These are phyloP conservation scores for Epirrita christyi DNA, from an alignment of 2,888 invertebrate species.

Conservation along the genomic window DNA sequence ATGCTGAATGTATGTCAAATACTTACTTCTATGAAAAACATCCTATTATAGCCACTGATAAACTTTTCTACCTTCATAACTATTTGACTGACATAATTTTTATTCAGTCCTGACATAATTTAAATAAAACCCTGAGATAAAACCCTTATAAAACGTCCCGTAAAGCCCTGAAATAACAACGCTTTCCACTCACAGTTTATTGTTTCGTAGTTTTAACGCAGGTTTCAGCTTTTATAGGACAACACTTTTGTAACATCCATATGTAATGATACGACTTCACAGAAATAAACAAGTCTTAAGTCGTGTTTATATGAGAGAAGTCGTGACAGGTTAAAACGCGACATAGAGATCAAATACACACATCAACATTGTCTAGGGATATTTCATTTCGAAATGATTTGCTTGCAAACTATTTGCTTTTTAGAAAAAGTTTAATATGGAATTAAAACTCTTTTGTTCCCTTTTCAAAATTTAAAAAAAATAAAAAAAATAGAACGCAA, in stretches of 20 bases:
- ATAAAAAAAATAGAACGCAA: too few species aligned
- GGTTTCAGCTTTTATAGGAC: conserved; percentile 1
- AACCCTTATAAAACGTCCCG: conserved; percentile 5
- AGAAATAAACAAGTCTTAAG: neutral
- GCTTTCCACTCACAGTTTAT: conserved; percentile 26
- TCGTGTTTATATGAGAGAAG: too few species aligned
- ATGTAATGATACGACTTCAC: neutral
- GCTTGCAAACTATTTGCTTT: too few species aligned
- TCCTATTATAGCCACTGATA: neutral
- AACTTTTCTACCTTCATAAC: neutral
- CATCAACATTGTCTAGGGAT: too few species aligned
- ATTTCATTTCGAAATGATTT: too few species aligned
- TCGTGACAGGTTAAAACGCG: neutral
- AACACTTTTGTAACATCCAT: neutral
- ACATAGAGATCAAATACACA: neutral
- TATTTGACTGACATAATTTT: neutral
- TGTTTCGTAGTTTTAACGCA: conserved; percentile 8
- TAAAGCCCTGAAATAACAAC: conserved; percentile 24
- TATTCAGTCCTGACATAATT: neutral
- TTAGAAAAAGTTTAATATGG: too few species aligned
- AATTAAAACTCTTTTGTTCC: too few species aligned
- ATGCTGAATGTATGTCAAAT: too few species aligned
- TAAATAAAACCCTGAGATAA: conserved; percentile 11
- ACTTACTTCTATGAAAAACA: too few species aligned
- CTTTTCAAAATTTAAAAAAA: too few species aligned